Evolutionary conservation across 2,797 vertebrate genomes (phyloP).

Genomic region (Channallabes apus): DNA sequence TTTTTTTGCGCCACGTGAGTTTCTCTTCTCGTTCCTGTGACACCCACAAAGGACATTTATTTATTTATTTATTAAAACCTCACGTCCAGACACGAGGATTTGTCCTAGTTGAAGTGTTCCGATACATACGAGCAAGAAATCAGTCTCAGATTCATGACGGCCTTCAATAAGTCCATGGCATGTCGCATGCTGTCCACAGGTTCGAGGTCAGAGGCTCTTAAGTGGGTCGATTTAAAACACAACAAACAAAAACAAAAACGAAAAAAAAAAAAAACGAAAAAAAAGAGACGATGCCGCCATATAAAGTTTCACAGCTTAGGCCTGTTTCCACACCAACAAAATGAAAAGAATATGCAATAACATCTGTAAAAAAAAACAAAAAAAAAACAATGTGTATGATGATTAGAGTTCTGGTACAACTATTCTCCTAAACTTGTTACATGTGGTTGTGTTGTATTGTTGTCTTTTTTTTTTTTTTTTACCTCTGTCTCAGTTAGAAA

Average conservation of each 20-base stretch:
- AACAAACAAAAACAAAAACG: constrained; percentile 59
- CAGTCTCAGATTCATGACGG: constrained; percentile 26
- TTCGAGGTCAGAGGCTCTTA: constrained; percentile 58
- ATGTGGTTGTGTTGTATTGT: not conserved
- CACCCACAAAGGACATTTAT: not conserved
- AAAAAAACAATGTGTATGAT: constrained; percentile 8
- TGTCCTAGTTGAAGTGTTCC: not conserved
- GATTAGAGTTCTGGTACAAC: constrained; percentile 19
- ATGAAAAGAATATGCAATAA: constrained; percentile 59
- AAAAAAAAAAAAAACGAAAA: constrained; percentile 43
- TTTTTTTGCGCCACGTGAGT: constrained; percentile 19
- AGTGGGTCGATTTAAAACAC: constrained; percentile 45
- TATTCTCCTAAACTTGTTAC: constrained; percentile 1
- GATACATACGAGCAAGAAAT: not conserved
- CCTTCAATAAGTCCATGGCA: constrained; percentile 25
- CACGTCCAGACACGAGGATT: constrained; percentile 15
- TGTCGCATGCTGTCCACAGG: constrained; percentile 45
- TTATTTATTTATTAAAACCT: not conserved
- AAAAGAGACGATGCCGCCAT: constrained; percentile 62
- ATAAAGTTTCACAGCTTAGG: constrained; percentile 71
- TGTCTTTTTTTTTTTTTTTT: not conserved
- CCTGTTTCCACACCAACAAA: constrained; percentile 57
- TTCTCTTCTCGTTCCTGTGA: constrained; percentile 33
- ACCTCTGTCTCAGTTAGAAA: not conserved
- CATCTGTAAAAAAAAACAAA: constrained; percentile 24